Percentiles rank a stretch among this genome's conserved stretches.
These are phyloP conservation scores for Frieseomelitta varia DNA, from an alignment of 1,140 invertebrate genomes.

Conservation along the genomic window DNA sequence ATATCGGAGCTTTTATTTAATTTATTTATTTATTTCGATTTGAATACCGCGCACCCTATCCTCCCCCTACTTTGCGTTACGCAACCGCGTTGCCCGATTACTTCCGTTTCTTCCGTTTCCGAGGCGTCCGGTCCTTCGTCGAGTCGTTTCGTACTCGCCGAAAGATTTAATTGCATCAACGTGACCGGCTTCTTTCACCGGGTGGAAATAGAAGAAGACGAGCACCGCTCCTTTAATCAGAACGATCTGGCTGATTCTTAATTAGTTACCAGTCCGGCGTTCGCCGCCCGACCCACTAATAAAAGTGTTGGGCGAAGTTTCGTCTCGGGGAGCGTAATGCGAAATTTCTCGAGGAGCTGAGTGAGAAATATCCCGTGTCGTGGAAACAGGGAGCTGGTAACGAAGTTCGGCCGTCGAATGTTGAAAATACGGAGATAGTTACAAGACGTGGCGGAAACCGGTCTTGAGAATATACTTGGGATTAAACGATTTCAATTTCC, in stretches of 20 bases:
- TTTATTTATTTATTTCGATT: too few species aligned
- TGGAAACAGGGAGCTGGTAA: not conserved
- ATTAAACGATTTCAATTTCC: constrained; percentile 55
- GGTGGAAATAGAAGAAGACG: not conserved
- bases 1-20: too few species aligned
- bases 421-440: constrained; percentile 36
- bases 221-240: constrained; percentile 28
- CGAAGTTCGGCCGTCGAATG: constrained; percentile 26
- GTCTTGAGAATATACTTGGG: constrained; percentile 43
- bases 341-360: not conserved
- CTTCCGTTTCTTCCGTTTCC: not conserved
- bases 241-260: constrained; percentile 33
- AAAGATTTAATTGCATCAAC: constrained; percentile 18
- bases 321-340: not conserved
- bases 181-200: not conserved
- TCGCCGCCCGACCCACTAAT: not conserved
- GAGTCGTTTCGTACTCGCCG: not conserved
- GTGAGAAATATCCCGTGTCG: constrained; percentile 7
- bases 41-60: too few species aligned
- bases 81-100: not conserved
- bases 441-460: constrained; percentile 15
- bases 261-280: constrained; percentile 22
- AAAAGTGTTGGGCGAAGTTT: constrained; percentile 36
- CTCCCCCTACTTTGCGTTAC: not conserved
- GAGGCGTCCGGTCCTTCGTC: not conserved